These are phyloP conservation scores for Drosophila takahashii DNA, from an alignment of 1,140 invertebrate genomes.

Conservation along the genomic window DNA sequence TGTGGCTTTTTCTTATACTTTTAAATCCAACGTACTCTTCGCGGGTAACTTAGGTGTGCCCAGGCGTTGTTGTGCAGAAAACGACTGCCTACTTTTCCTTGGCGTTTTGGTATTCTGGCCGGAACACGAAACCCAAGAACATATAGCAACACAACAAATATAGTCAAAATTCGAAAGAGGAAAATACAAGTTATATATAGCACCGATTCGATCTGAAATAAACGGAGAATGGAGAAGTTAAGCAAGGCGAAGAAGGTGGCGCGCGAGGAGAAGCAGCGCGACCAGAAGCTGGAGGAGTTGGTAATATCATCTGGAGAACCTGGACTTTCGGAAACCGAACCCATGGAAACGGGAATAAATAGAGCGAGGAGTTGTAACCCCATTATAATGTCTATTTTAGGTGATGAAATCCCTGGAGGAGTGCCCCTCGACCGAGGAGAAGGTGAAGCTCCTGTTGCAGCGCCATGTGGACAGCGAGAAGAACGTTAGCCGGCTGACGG, in stretches of 20 bases:
- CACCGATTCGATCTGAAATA: slow-evolving; percentile 13
- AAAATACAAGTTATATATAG: slow-evolving; percentile 56
- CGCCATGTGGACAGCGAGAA: slow-evolving; percentile 92
- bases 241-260: slow-evolving; percentile 69
- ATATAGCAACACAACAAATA: slow-evolving; percentile 52
- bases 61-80: too few species aligned
- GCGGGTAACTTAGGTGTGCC: too few species aligned
- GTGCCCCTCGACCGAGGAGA: slow-evolving; percentile 89
- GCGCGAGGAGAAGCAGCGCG: slow-evolving; percentile 76
- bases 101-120: background rate
- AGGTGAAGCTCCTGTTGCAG: slow-evolving; percentile 90
- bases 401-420: slow-evolving; percentile 90
- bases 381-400: slow-evolving; percentile 77
- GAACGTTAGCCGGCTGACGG: slow-evolving; percentile 89
- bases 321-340: background rate
- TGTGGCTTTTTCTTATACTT: too few species aligned
- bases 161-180: slow-evolving; percentile 69
- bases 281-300: slow-evolving; percentile 78
- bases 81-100: too few species aligned
- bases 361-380: background rate
- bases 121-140: background rate
- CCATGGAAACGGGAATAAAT: slow-evolving; percentile 23
- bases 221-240: slow-evolving; percentile 63
- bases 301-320: slow-evolving; percentile 38
- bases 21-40: too few species aligned